Evolutionary conservation across 2,113 vertebrate genomes (phyloP).

Genomic region (Crotalus viridis): DNA sequence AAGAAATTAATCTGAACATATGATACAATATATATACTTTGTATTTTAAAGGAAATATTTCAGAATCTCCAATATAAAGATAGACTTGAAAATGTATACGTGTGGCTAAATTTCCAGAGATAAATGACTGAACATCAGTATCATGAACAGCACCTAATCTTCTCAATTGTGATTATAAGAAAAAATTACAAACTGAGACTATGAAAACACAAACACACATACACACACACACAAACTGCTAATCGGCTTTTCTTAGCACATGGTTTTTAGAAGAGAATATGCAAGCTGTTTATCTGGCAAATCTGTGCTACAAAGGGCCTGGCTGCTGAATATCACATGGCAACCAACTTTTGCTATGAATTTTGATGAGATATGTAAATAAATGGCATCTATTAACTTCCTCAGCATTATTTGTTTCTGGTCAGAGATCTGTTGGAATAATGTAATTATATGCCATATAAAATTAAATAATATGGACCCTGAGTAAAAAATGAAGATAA

Average conservation of each 20-base stretch:
- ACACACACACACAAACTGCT: not conserved
- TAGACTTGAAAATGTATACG: not conserved
- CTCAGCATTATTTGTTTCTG: not conserved
- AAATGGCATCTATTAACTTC: not conserved
- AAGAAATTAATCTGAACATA: not conserved
- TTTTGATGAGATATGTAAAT: not conserved
- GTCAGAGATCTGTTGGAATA: not conserved
- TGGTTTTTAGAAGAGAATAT: not conserved
- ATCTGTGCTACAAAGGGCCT: not conserved
- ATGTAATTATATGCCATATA: not conserved
- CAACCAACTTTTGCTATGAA: not conserved
- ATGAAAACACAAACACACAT: not conserved
- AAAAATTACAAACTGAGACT: not conserved
- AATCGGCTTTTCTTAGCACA: not conserved
- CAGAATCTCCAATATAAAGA: not conserved
- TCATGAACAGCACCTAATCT: not conserved
- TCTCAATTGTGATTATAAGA: not conserved
- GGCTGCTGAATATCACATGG: not conserved
- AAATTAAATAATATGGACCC: not conserved
- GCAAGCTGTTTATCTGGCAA: not conserved
- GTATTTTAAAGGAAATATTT: not conserved
- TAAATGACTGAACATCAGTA: not conserved
- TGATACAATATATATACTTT: not conserved
- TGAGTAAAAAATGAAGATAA: not conserved
- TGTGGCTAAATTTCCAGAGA: not conserved